Conservation (phyloP, 2,888 invertebrate genomes). For the Isoperla grammatica region DNA sequence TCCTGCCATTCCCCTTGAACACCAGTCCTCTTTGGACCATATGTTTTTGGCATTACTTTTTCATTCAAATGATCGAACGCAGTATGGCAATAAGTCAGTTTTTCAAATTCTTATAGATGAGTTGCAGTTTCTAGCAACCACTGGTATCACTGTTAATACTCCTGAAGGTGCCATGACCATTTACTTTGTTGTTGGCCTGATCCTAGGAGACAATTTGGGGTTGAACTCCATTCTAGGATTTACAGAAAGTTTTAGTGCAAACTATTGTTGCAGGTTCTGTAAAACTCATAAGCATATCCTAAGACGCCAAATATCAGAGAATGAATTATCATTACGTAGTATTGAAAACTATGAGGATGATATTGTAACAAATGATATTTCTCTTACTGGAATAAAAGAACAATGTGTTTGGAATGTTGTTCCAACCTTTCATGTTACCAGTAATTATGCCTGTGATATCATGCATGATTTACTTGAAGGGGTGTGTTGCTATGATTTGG, state of each 20-base stretch:
- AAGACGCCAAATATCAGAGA: constrained; percentile 24
- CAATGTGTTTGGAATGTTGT: constrained; percentile 26
- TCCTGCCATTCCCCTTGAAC: constrained; percentile 24
- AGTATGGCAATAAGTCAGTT: constrained; percentile 22
- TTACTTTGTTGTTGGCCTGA: constrained; percentile 26
- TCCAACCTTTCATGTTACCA: constrained; percentile 29
- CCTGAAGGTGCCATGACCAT: constrained; percentile 19
- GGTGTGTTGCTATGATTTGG: constrained; percentile 32
- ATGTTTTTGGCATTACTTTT: constrained; percentile 12
- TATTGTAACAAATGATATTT: constrained; percentile 22
- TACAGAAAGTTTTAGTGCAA: constrained; percentile 27
- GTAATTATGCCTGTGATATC: constrained; percentile 31
- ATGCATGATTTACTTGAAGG: constrained; percentile 36
- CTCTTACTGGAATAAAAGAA: constrained; percentile 29
- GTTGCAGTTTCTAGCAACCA: constrained; percentile 23
- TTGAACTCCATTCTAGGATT: constrained; percentile 29
- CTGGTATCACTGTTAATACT: constrained; percentile 23
- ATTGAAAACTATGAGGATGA: background rate
- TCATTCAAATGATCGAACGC: constrained; percentile 5
- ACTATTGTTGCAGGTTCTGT: constrained; percentile 31
- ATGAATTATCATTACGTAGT: constrained; percentile 19
- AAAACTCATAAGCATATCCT: constrained; percentile 27
- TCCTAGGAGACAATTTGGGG: constrained; percentile 30
- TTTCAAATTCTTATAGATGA: constrained; percentile 29
- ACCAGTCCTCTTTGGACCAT: constrained; percentile 21